Conservation (phyloP, 1,140 invertebrate species). For the Geopemphigus sp. region DNA sequence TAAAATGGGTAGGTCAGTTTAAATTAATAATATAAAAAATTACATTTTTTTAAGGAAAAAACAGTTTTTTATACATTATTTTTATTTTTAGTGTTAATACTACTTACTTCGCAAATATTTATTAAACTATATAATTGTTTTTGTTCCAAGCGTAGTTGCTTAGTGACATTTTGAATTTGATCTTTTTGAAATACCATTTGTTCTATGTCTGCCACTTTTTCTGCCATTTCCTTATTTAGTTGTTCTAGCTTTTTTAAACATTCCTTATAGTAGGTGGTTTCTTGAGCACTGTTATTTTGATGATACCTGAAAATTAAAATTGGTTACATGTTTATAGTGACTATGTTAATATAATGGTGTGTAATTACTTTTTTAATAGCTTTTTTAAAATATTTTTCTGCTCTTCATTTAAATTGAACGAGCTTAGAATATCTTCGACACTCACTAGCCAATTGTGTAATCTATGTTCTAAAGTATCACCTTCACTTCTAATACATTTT, state of each 20-base stretch:
- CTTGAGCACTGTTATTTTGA: background rate
- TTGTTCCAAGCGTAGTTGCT: background rate
- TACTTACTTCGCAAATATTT: conserved; percentile 7
- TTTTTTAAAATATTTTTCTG: conserved; percentile 27
- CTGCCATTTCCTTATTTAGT: background rate
- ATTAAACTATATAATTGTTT: background rate
- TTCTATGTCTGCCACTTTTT: background rate
- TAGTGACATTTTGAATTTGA: background rate
- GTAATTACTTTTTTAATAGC: conserved; percentile 22
- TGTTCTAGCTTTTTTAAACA: conserved; percentile 4
- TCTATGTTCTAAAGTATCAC: conserved; percentile 7
- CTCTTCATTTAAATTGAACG: conserved; percentile 22
- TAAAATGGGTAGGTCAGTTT: too few species aligned
- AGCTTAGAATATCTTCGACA: background rate
- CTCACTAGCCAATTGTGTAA: conserved; percentile 5
- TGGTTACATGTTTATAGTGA: background rate
- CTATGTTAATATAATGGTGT: background rate
- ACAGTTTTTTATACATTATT: too few species aligned
- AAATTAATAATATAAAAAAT: too few species aligned
- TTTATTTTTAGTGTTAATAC: background rate
- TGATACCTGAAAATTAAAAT: conserved; percentile 12
- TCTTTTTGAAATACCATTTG: conserved; percentile 6
- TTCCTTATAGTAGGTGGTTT: background rate
- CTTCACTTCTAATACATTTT: background rate
- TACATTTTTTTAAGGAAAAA: too few species aligned